Conservation (phyloP, 2,797 vertebrate species). For the Hydrolagus colliei region DNA sequence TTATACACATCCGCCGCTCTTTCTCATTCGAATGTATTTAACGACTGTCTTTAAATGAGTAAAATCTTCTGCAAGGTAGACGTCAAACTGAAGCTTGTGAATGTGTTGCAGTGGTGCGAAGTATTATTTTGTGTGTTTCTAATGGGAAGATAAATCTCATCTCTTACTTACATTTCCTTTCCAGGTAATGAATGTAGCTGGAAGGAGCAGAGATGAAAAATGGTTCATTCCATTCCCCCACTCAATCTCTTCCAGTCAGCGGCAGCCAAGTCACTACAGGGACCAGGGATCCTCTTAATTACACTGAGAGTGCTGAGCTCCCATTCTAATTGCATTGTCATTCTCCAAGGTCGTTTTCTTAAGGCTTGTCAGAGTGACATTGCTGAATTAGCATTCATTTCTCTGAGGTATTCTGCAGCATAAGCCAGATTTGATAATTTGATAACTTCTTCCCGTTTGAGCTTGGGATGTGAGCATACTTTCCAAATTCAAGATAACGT, state of each 20-base stretch:
- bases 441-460: neutral
- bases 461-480: neutral
- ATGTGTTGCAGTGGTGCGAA: too few species aligned
- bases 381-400: neutral
- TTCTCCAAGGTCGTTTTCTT: neutral
- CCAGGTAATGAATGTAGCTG: too few species aligned
- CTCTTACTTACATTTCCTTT: too few species aligned
- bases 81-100: too few species aligned
- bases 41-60: too few species aligned
- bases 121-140: too few species aligned
- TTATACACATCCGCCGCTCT: too few species aligned
- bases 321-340: neutral
- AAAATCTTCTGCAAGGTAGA: too few species aligned
- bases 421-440: neutral
- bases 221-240: neutral
- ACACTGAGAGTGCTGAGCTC: neutral
- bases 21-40: too few species aligned
- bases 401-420: neutral
- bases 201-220: neutral
- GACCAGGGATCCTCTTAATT: too few species aligned
- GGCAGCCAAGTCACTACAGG: neutral
- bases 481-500: neutral
- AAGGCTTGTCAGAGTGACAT: neutral
- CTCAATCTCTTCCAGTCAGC: too few species aligned
- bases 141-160: too few species aligned